phyloP scores from a whole-genome alignment of 2,888 invertebrate species.

The Emesis furor region DNA sequence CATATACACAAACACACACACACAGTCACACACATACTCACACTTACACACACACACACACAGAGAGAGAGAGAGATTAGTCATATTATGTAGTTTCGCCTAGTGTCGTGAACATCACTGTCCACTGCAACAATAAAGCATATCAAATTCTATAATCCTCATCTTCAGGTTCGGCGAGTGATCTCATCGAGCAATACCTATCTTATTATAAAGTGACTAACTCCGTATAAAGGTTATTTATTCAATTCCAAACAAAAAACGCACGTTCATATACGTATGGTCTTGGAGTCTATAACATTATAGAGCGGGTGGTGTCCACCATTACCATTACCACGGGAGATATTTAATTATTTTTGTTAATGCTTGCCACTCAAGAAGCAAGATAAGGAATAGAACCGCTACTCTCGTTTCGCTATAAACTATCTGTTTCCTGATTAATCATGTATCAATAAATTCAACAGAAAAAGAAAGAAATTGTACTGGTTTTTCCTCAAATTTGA shows the following conservation, averaged over 20 bases:
- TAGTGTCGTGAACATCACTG: not conserved
- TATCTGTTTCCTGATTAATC: no score
- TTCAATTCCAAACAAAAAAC: not conserved
- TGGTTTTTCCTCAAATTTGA: no score
- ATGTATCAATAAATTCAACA: no score
- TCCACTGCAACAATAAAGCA: not conserved
- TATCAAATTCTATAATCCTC: not conserved
- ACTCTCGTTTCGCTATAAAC: no score
- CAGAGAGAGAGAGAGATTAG: not conserved
- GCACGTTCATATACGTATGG: not conserved
- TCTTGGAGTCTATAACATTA: not conserved
- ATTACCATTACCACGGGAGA: not conserved
- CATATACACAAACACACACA: no score
- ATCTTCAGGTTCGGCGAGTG: constrained; percentile 7
- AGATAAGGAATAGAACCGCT: no score
- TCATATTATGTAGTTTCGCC: not conserved
- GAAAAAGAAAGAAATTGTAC: no score
- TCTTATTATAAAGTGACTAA: constrained; percentile 14
- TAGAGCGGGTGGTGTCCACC: not conserved
- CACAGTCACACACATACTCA: no score
- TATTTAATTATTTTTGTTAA: no score
- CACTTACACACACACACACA: not conserved
- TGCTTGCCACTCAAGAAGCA: no score
- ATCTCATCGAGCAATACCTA: not conserved
- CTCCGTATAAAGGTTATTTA: constrained; percentile 12